Base-by-base conservation (phyloP, 1,140 invertebrate species). In the Bombus picipes region DNA sequence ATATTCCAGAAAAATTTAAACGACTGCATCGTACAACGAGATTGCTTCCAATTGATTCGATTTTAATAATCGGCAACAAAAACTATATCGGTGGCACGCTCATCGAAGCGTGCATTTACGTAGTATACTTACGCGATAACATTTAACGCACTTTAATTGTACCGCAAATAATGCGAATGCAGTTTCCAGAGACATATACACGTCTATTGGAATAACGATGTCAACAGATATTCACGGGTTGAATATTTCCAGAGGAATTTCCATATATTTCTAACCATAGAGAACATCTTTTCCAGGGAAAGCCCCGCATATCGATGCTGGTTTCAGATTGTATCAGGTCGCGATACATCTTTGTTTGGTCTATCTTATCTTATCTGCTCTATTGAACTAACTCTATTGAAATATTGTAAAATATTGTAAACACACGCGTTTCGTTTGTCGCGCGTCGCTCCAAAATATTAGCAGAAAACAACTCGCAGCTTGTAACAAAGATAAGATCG, bases 61-160 rank as follows among this genome's bases (percentile, higher is more conserved):
- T 74, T 74, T 47, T 74, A 74, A 34, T 74, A n/a, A 32, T 32
- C 13, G 62, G 5, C 13, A 32, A n/a, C 25, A 71, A 39, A 1
- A 12, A 22, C 47, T 53, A 12, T 28, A 57, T 57, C 47, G 18
- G 0, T 37, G 47, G 22, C 41, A 8, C 12, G 22, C 25, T 75
- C 25, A 9, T 75, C 73, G 22, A 57, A 8, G 3, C 22, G 22
- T 57, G 32, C 4, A 28, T 57, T 6, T 22, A 10, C 34, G 34
- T 25, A 25, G 25, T 2, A 41, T 25, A 28, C 15, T n/a, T 47
- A 8, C 32, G 9, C 15, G 25, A 32, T n/a, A 74, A 10, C 41
- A 25, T n/a, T 74, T 74, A 74, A 74, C n/a, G 25, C 37, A 71
- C 37, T 59, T 37, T 75, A 75, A 75, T 75, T 75, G 32, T 15